Percentiles rank a stretch among this genome's conserved stretches.
phyloP scores from a whole-genome alignment of 2,113 vertebrate genomes.

The Brachionichthys hirsutus region DNA sequence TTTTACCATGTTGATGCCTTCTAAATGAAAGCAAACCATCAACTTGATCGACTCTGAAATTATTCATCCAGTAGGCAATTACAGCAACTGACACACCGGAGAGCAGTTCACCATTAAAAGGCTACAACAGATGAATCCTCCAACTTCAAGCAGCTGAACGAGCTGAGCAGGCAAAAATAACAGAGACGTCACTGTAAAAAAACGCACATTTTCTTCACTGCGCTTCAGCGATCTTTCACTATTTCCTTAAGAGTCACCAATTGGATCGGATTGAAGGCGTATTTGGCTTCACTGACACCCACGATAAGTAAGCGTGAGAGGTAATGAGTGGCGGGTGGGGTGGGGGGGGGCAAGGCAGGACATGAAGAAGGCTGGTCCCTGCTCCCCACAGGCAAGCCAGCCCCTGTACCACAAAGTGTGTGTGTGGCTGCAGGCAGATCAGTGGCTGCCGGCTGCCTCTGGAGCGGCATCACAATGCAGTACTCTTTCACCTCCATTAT shows the following conservation, averaged over 20 bases:
- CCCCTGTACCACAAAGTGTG: constrained; percentile 37
- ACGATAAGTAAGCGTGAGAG: constrained; percentile 53
- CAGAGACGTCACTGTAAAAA: constrained; percentile 2
- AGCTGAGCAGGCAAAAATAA: constrained; percentile 34
- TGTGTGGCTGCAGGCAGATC: constrained; percentile 48
- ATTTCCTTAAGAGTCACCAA: constrained; percentile 23
- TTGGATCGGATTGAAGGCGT: constrained; percentile 31
- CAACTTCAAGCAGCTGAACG: constrained; percentile 32
- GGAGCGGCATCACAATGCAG: constrained; percentile 49
- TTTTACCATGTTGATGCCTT: constrained; percentile 30
- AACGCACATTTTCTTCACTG: constrained; percentile 13
- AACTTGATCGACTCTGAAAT: constrained; percentile 59
- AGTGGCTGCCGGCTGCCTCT: constrained; percentile 42
- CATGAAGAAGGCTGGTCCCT: constrained; percentile 62
- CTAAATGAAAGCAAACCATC: constrained; percentile 50
- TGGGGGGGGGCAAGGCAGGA: constrained; percentile 51
- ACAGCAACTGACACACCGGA: constrained; percentile 40
- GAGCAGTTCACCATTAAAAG: constrained; percentile 51
- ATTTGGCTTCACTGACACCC: constrained; percentile 24
- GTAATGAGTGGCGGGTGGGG: constrained; percentile 73
- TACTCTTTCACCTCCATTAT: constrained; percentile 32
- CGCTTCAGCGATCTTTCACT: constrained; percentile 12
- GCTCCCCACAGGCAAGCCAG: constrained; percentile 57
- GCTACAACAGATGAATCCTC: constrained; percentile 28
- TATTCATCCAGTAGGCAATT: constrained; percentile 57